phyloP scores from a whole-genome alignment of 2,888 invertebrate species.

The Volucella inanis region DNA sequence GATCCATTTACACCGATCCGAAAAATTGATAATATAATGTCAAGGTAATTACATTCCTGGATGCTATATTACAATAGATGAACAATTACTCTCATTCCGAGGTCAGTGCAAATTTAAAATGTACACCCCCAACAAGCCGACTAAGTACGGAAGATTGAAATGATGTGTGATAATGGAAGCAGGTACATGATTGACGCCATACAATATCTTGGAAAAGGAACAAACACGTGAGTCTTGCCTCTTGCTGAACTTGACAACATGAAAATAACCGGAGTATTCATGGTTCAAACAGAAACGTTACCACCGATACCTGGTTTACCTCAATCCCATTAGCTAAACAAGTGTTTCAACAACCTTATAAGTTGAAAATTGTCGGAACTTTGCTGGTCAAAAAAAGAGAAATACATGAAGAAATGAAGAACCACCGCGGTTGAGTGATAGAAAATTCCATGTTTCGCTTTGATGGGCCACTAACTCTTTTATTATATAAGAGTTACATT shows the following conservation, averaged over 20 bases:
- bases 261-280: accelerated
- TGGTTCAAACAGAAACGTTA: neutral
- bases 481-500: slow-evolving; percentile 6
- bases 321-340: slow-evolving; percentile 3
- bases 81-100: too few relatives aligned
- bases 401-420: slow-evolving; percentile 10
- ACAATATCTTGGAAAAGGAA: neutral
- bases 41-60: too few relatives aligned
- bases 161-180: neutral
- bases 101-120: neutral
- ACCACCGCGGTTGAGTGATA: neutral
- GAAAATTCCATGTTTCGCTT: slow-evolving; percentile 28
- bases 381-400: slow-evolving; percentile 16
- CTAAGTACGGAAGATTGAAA: neutral
- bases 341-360: slow-evolving; percentile 3
- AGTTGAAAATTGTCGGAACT: neutral
- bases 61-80: too few relatives aligned
- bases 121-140: neutral
- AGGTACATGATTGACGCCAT: neutral
- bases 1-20: too few relatives aligned
- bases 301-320: slow-evolving; percentile 5
- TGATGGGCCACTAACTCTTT: slow-evolving; percentile 3
- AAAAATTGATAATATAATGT: too few relatives aligned
- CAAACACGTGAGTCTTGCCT: neutral
- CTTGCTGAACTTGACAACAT: too few relatives aligned